Percentiles rank a stretch among this genome's conserved stretches.
phyloP scores from a whole-genome alignment of 2,797 vertebrate species.

The Lithobates sylvaticus region DNA sequence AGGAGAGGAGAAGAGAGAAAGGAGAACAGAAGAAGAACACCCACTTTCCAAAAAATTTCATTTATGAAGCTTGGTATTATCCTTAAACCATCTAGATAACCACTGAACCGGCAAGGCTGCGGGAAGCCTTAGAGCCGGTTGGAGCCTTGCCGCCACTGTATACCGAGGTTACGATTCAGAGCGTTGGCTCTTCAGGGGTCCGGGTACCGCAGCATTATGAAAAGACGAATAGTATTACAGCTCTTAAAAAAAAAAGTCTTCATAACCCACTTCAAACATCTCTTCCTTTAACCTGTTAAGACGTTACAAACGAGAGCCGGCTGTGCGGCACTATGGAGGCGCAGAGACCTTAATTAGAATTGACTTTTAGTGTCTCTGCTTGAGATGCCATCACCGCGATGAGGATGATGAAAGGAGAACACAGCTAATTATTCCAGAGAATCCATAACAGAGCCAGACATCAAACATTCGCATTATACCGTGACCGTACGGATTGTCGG shows the following conservation, averaged over 20 bases:
- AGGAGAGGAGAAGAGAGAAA: no score
- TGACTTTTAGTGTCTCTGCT: not conserved
- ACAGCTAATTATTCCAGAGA: not conserved
- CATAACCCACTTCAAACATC: not conserved
- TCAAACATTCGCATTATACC: not conserved
- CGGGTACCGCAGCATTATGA: no score
- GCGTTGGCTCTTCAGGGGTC: not conserved
- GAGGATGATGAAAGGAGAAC: constrained; percentile 14
- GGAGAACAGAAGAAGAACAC: no score
- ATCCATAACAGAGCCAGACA: not conserved
- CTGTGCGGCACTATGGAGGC: not conserved
- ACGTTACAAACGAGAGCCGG: not conserved
- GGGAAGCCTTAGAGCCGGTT: no score
- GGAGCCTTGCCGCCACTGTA: no score
- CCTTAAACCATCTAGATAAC: no score
- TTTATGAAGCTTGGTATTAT: no score
- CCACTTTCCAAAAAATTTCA: no score
- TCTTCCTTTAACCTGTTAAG: not conserved
- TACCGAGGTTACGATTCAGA: no score
- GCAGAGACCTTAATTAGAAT: not conserved
- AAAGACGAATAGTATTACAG: no score
- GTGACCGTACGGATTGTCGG: not conserved
- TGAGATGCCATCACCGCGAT: not conserved
- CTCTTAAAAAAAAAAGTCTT: not conserved
- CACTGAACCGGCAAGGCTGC: no score